Evolutionary conservation across 2,797 vertebrate genomes (phyloP).

Genomic region (Cynodonichthys magdalenae): DNA sequence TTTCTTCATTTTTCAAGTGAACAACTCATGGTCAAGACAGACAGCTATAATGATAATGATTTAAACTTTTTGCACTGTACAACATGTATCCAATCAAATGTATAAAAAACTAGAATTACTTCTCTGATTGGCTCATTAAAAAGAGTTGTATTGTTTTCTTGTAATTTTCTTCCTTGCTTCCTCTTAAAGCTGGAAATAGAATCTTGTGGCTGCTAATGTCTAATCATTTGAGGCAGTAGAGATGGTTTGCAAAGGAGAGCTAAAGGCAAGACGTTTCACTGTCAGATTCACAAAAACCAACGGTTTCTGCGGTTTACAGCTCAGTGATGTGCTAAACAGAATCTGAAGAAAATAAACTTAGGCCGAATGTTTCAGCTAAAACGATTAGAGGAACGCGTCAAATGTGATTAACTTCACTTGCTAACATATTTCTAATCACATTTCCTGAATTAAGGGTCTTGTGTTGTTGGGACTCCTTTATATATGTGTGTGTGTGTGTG

Average conservation of each 20-base stretch:
- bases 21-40: no score
- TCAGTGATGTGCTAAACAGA: constrained; percentile 4
- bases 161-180: constrained; percentile 24
- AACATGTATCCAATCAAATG: constrained; percentile 36
- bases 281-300: constrained; percentile 21
- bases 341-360: constrained; percentile 17
- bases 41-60: neutral
- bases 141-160: constrained; percentile 54
- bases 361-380: constrained; percentile 33
- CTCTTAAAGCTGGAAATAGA: constrained; percentile 36
- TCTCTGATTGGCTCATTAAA: constrained; percentile 54
- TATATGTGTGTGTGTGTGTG: neutral
- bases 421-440: constrained; percentile 23
- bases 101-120: constrained; percentile 53
- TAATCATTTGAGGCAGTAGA: constrained; percentile 1
- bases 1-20: no score
- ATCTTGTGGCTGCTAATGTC: constrained; percentile 13
- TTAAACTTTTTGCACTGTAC: neutral
- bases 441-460: constrained; percentile 25
- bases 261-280: constrained; percentile 28
- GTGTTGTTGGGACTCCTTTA: constrained; percentile 13
- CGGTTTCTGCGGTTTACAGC: neutral
- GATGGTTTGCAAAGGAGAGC: constrained; percentile 13
- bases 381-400: constrained; percentile 23
- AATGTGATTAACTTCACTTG: constrained; percentile 22